A percentile compares a stretch with the other conserved stretches of the same genome.
Conservation (phyloP, 1,140 invertebrate species). For the Olivierus martensii region DNA sequence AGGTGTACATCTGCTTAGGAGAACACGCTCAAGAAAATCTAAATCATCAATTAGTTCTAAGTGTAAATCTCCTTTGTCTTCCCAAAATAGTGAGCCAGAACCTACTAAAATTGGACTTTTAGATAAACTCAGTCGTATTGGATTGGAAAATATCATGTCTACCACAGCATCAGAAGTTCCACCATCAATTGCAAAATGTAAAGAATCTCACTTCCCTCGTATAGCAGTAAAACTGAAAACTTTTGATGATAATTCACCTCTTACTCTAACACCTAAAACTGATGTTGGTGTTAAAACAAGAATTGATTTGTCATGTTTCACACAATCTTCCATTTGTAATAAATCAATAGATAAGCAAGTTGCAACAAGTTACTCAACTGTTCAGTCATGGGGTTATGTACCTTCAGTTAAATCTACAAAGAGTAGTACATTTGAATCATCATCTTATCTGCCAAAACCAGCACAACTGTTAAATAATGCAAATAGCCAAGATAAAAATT, state of each 20-base stretch:
- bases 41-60: neutral
- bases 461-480: slow-evolving; percentile 15
- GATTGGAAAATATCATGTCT: slow-evolving; percentile 2
- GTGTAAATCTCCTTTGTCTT: slow-evolving; percentile 8
- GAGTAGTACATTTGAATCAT: slow-evolving; percentile 12
- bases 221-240: no score
- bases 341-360: neutral
- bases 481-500: slow-evolving; percentile 2
- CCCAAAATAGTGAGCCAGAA: slow-evolving; percentile 4
- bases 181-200: neutral
- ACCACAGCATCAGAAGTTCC: neutral
- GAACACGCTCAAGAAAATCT: neutral
- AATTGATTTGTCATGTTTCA: neutral
- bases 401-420: slow-evolving; percentile 9
- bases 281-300: neutral
- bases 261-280: neutral
- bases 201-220: no score
- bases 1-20: slow-evolving; percentile 7
- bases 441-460: slow-evolving; percentile 17
- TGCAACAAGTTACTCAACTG: neutral
- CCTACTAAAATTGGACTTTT: slow-evolving; percentile 6
- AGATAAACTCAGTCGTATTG: slow-evolving; percentile 12
- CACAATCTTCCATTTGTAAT: neutral
- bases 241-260: neutral
- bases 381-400: slow-evolving; percentile 14